Percentiles rank a stretch among this genome's conserved stretches.
phyloP scores from a whole-genome alignment of 2,113 vertebrate genomes.

The Phaetusa simplex region DNA sequence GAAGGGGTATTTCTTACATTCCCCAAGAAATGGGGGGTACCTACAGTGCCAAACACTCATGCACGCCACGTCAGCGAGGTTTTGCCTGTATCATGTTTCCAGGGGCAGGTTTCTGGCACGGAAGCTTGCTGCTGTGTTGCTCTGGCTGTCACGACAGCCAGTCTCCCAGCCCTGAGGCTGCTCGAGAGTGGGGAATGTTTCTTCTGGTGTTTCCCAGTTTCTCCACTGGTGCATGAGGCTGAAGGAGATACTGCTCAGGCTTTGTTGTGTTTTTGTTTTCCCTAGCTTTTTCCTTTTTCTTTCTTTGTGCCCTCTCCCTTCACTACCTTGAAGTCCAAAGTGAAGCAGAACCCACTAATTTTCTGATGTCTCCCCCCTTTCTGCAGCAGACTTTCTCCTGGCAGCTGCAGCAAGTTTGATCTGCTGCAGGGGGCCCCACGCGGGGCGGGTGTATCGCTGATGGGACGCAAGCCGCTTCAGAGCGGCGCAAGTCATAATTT shows the following conservation, averaged over 20 bases:
- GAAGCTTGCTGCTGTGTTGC: neutral
- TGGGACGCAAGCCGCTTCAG: neutral
- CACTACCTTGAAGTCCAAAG: neutral
- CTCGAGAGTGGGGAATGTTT: neutral
- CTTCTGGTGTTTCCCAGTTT: neutral
- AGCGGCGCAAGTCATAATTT: neutral
- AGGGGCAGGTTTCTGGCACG: accelerated
- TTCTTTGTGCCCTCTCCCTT: neutral
- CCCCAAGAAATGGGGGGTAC: accelerated
- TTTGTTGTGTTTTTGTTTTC: neutral
- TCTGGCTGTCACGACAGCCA: neutral
- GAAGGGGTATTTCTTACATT: neutral
- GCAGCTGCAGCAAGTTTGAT: neutral
- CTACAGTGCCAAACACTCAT: accelerated
- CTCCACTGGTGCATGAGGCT: neutral
- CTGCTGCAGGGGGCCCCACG: neutral
- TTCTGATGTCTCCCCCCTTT: neutral
- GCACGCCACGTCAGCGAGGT: accelerated
- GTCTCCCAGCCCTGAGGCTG: neutral
- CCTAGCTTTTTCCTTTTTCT: neutral
- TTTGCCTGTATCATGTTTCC: neutral
- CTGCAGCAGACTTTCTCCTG: neutral
- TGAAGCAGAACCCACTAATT: neutral
- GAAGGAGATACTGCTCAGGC: neutral
- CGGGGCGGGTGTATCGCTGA: neutral